Evolutionary conservation across 2,113 vertebrate species (phyloP).

Genomic region (Thymallus thymallus): DNA sequence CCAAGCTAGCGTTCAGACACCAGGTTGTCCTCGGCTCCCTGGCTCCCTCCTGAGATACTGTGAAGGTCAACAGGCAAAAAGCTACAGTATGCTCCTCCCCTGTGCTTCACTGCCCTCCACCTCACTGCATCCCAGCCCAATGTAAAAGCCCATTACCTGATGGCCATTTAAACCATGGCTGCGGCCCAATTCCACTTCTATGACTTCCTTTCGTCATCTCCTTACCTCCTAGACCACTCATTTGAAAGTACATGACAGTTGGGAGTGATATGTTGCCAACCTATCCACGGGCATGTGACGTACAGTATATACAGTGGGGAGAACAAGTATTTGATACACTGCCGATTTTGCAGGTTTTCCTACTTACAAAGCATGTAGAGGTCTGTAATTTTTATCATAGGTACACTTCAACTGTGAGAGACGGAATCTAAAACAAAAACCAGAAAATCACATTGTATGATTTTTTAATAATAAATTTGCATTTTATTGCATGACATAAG

Average conservation of each 20-base stretch:
- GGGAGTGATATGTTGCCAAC: neutral
- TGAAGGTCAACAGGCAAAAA: slow-evolving; percentile 66
- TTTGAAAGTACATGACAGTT: neutral
- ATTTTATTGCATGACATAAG: too few relatives aligned
- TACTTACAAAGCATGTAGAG: too few relatives aligned
- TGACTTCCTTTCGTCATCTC: slow-evolving; percentile 2
- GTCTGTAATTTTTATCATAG: too few relatives aligned
- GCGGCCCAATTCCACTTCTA: slow-evolving; percentile 50
- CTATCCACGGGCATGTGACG: neutral
- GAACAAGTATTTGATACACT: too few relatives aligned
- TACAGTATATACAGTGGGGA: too few relatives aligned
- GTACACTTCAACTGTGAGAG: too few relatives aligned
- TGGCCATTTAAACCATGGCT: slow-evolving; percentile 58
- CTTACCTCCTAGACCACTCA: neutral
- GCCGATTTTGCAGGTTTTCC: too few relatives aligned
- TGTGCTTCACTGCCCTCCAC: neutral
- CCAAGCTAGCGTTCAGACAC: slow-evolving; percentile 4
- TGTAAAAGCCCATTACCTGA: slow-evolving; percentile 69
- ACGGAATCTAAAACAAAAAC: too few relatives aligned
- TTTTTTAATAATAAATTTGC: too few relatives aligned
- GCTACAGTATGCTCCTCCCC: slow-evolving; percentile 2
- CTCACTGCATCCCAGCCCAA: slow-evolving; percentile 7
- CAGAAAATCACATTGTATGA: too few relatives aligned
- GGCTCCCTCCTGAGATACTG: slow-evolving; percentile 28
- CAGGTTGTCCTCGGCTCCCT: slow-evolving; percentile 34